Evolutionary conservation across 1,140 invertebrate species (phyloP), one percentile per base, ranked within the genome.

Genomic region (Bactericera cockerelli): DNA sequence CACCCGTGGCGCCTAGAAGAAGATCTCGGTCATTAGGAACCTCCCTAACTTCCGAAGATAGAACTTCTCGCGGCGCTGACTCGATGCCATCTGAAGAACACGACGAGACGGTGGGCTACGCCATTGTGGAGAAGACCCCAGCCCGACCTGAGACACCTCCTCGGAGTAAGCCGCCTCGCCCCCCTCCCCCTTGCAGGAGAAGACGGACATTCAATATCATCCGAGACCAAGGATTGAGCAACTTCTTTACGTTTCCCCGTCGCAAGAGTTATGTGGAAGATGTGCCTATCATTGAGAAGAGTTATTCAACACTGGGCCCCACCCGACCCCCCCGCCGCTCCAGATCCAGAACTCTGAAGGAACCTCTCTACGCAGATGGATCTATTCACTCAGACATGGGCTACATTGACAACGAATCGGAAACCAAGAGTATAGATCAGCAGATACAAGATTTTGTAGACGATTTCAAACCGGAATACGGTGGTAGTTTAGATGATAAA

Each of bases 21-120:
- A 68, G 69, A 36, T 72, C 74, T 0, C 65, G 78, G 24, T 83
- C 83, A 0, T 69, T 77, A 56, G 74, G 74, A 1, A 77, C 79
- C 1, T 80, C 79, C 0, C 63, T 79, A 11, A 76, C 75, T 2
- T 70, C 69, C 59, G 83, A 86, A 56, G 81, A 84, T 59, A 74
- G 81, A 19, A 83, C 81, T 1, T 85, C 82, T 0, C 76, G 79
- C 58, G 83, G 81, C 1, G 81, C 81, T 2, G 82, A 85, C 56
- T 85, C 83, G 1, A 65, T 79, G 16, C 74, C 68, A 10, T 66
- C 76, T 36, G 76, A 74, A 60, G 65, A 68, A 25, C 71, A 75
- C 31, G 73, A 71, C 62, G 70, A 74, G 59, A 65, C 68, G 21
- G 71, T 74, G 22, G 81, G 81, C 10, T 85, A 86, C 62, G 81